Base-by-base conservation (phyloP, 2,888 invertebrate species). In the Trichopria drosophilae region DNA sequence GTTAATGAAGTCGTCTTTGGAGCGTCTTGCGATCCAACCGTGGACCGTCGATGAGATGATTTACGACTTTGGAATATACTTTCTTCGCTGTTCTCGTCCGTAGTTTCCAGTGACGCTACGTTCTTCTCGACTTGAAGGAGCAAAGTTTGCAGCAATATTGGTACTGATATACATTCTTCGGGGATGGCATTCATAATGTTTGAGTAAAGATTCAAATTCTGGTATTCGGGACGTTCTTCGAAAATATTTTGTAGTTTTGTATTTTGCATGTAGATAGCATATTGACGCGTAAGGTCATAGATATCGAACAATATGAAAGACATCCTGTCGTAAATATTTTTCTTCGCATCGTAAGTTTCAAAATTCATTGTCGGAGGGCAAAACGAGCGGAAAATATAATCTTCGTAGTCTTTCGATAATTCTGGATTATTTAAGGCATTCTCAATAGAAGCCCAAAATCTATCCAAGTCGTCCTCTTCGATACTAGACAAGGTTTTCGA, bases 301-400 rank as follows among this genome's bases (percentile, higher is more conserved):
- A 81, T 67, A 62, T 82, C 81, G 53, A 81, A 81, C 67, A 81
- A 72, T 4, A 80, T 72, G 52, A 66, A 79, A 59, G 79, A 80
- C 20, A 81, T 53, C 55, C 78, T 78, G 51, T 81, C 79, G 62
- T 82, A 82, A 49, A 82, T 75, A 59, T 76, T 76, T 37, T 43
- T 57, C 39, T 46, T 58, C 7, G 44, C 12, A 18, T 4, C 9
- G 9, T 57, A 52, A 1, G 48, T 29, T 3, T 59, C 50, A 18
- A 16, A 18, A n/a, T 50, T 40, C 0, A 57, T 31, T 13, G 44
- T 10, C 2, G 65, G 52, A 4, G 63, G 63, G 6, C 58, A 58
- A 18, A 68, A 48, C 6, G 45, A 55, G 10, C 60, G 50, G 13
- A 66, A 55, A 3, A 59, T 58, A 4, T 68, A 37, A 18, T 62